phyloP scores from a whole-genome alignment of 2,888 invertebrate species.

The Nycteola revayana region DNA sequence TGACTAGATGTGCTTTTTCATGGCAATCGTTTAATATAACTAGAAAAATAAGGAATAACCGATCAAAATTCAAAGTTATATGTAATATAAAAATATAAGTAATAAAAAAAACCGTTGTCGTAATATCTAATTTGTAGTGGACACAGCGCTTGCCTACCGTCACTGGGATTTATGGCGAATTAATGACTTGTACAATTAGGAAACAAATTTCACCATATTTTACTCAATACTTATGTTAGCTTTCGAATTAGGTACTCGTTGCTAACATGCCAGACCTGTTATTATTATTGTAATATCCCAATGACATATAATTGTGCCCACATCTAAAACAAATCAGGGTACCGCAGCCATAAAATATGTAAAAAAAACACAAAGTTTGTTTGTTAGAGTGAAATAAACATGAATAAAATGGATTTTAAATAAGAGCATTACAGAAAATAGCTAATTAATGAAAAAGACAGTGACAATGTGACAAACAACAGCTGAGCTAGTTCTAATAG shows the following conservation, averaged over 20 bases:
- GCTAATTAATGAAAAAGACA: neutral
- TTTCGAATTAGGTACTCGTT: too few species aligned
- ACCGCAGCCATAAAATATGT: conserved; percentile 9
- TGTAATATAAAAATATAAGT: conserved; percentile 40
- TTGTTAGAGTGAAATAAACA: too few species aligned
- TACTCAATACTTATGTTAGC: too few species aligned
- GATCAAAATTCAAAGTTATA: conserved; percentile 33
- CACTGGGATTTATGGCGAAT: conserved; percentile 55
- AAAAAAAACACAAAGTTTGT: too few species aligned
- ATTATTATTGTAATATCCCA: too few species aligned
- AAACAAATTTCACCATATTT: conserved; percentile 11
- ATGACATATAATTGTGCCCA: too few species aligned
- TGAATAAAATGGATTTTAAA: too few species aligned
- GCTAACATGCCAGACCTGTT: conserved; percentile 1
- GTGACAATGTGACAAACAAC: neutral
- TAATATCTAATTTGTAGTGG: conserved; percentile 37
- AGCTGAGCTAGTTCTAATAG: neutral
- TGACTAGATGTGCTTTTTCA: conserved; percentile 68
- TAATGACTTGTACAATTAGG: conserved; percentile 33
- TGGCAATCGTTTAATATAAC: conserved; percentile 55
- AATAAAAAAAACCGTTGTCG: conserved; percentile 37
- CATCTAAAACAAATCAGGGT: conserved; percentile 6
- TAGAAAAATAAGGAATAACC: conserved; percentile 34
- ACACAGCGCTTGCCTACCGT: conserved; percentile 26
- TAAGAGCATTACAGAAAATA: too few species aligned